Evolutionary conservation across 2,113 vertebrate species (phyloP).

Genomic region (Echinops telfairi): DNA sequence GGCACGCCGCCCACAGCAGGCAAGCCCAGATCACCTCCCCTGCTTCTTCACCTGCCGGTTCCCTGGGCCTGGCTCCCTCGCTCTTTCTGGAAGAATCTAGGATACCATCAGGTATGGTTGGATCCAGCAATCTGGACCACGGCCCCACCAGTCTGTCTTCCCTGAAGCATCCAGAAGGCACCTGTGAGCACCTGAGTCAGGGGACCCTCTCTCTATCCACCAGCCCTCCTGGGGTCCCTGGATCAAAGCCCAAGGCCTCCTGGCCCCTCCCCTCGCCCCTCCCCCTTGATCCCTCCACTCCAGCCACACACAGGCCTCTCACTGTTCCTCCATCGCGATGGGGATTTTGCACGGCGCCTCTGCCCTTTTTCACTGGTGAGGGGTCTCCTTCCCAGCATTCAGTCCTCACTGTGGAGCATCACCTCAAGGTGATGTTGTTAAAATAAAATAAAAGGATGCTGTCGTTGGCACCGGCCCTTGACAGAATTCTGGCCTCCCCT

Average conservation of each 20-base stretch:
- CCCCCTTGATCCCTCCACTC: not conserved
- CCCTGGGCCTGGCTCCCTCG: not conserved
- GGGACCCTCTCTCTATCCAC: not conserved
- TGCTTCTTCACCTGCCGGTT: not conserved
- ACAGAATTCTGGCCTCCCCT: not conserved
- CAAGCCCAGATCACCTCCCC: not conserved
- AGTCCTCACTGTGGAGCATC: not conserved
- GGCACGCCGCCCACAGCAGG: not conserved
- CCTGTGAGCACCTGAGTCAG: not conserved
- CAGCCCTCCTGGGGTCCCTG: not conserved
- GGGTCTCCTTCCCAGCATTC: not conserved
- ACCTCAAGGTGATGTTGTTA: not conserved
- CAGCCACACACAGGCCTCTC: not conserved
- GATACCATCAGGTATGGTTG: not conserved
- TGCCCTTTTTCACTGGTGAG: not conserved
- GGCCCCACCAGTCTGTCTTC: not conserved
- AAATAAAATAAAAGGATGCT: too few relatives aligned
- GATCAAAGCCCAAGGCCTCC: not conserved
- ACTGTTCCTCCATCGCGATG: rapidly evolving
- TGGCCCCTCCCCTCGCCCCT: not conserved
- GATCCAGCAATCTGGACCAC: not conserved
- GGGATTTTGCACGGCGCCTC: not conserved
- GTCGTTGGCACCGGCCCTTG: too few relatives aligned
- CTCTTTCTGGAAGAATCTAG: not conserved
- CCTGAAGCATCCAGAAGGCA: not conserved